phyloP scores from a whole-genome alignment of 2,888 invertebrate species.

The Notodonta ziczac region DNA sequence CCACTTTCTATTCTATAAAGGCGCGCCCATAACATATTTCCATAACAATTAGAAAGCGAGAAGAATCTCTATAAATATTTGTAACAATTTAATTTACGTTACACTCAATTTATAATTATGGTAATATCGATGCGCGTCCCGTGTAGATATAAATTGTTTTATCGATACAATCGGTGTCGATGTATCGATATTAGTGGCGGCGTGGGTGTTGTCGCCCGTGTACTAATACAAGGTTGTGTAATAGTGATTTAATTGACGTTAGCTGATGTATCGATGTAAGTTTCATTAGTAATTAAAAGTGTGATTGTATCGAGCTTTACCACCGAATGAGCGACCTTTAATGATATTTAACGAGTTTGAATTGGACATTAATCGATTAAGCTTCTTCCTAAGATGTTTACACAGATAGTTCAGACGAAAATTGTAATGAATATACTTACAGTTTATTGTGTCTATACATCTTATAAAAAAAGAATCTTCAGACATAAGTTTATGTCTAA shows the following conservation, averaged over 20 bases:
- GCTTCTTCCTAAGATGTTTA: neutral
- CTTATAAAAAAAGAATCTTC: too few relatives aligned
- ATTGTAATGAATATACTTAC: too few relatives aligned
- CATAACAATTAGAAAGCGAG: conserved; percentile 8
- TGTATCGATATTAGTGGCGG: conserved; percentile 33
- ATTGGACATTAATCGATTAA: neutral
- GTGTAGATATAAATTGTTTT: conserved; percentile 48
- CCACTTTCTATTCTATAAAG: conserved; percentile 4
- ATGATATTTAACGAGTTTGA: neutral
- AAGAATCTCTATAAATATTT: conserved; percentile 26
- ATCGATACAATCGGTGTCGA: conserved; percentile 35
- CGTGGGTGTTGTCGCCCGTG: conserved; percentile 4
- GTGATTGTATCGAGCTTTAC: neutral
- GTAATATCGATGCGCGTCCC: conserved; percentile 31
- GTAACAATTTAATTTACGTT: conserved; percentile 42
- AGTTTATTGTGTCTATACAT: too few relatives aligned
- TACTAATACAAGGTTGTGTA: conserved; percentile 26
- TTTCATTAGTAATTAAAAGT: conserved; percentile 9
- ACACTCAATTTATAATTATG: conserved; percentile 39
- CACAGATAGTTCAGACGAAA: neutral
- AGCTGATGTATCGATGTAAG: conserved; percentile 28
- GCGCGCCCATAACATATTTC: conserved; percentile 4
- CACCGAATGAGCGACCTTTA: conserved; percentile 1
- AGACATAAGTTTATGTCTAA: too few relatives aligned
- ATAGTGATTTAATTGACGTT: conserved; percentile 34